Evolutionary conservation across 1,140 invertebrate species (phyloP).

Genomic region (Cotesia typhae): DNA sequence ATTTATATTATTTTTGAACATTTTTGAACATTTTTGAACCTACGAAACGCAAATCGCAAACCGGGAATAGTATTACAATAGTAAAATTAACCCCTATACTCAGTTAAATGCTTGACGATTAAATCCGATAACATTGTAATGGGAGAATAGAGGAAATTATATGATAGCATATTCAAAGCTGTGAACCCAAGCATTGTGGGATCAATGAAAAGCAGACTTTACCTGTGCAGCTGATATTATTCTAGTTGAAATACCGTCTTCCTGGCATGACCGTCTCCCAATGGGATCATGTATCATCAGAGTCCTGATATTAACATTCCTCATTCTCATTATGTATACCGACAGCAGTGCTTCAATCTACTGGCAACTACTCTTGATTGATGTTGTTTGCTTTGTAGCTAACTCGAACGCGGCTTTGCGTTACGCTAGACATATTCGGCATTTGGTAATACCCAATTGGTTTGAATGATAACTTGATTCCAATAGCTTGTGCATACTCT

Average conservation of each 20-base stretch:
- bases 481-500: no score
- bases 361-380: not conserved
- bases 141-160: not conserved
- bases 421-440: no score
- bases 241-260: conserved; percentile 32
- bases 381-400: conserved; percentile 5
- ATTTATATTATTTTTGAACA: no score
- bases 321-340: conserved; percentile 29
- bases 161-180: conserved; percentile 3
- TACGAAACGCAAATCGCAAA: no score
- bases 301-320: conserved; percentile 24
- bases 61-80: no score
- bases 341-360: conserved; percentile 1
- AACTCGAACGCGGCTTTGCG: no score
- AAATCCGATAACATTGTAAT: not conserved
- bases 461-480: no score
- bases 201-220: conserved; percentile 28
- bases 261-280: conserved; percentile 20
- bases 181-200: conserved; percentile 9
- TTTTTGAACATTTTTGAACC: no score
- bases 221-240: conserved; percentile 8
- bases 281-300: conserved; percentile 22
- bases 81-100: no score
- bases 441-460: no score
- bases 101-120: no score